Percentiles rank a stretch among this genome's conserved stretches.
Conservation (phyloP, 1,140 invertebrate species). For the Plodia interpunctella region DNA sequence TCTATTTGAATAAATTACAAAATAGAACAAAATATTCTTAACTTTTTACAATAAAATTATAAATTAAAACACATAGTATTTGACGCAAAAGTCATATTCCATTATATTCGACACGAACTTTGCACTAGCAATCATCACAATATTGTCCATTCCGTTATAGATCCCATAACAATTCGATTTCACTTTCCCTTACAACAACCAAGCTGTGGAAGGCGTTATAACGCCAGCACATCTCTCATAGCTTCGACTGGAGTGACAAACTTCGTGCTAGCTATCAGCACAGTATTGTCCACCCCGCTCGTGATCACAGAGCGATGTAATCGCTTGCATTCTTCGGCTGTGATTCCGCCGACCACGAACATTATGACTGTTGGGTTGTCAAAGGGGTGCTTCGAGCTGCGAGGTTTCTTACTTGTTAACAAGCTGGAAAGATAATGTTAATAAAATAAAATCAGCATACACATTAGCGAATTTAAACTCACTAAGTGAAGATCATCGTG, state of each 20-base stretch:
- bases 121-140: constrained; percentile 61
- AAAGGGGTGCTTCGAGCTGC: constrained; percentile 70
- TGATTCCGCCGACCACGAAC: constrained; percentile 79
- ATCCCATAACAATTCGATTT: constrained; percentile 41
- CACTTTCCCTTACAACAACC: too few relatives aligned
- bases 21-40: too few relatives aligned
- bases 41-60: too few relatives aligned
- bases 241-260: constrained; percentile 61
- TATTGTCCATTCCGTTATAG: constrained; percentile 67
- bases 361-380: constrained; percentile 79
- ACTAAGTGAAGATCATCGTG: too few relatives aligned
- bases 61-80: too few relatives aligned
- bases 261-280: constrained; percentile 63
- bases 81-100: too few relatives aligned
- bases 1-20: too few relatives aligned
- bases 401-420: constrained; percentile 56
- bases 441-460: too few relatives aligned
- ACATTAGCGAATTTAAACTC: too few relatives aligned
- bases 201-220: constrained; percentile 24
- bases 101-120: constrained; percentile 29
- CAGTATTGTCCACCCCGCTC: constrained; percentile 65
- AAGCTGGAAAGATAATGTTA: constrained; percentile 40
- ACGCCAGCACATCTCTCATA: constrained; percentile 51
- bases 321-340: constrained; percentile 76
- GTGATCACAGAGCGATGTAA: constrained; percentile 67